Evolutionary conservation across 1,140 invertebrate genomes (phyloP), one percentile per base, ranked within the genome.

Genomic region (Notospermus geniculatus): DNA sequence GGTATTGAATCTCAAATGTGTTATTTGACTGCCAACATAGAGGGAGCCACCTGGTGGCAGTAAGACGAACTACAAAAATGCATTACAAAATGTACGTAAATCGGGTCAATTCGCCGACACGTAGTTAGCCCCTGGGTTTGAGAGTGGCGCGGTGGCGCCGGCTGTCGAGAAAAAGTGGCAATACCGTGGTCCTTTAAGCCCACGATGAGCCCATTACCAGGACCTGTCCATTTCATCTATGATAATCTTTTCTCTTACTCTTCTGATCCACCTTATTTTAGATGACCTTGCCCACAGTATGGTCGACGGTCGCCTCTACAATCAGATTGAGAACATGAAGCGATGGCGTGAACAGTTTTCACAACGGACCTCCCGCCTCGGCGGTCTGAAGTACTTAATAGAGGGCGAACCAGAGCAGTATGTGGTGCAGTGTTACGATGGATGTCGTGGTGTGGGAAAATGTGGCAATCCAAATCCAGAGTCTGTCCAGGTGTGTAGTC

Each of bases 271-370:
- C 46, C 17, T 53, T 54, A 43, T 5, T 29, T 13, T 54, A 73
- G 71, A 71, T 67, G 71, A 73, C 46, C 32, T 73, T 30, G 66
- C 70, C 5, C 56, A 58, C 27, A 71, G 54, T 25, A 39, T 73
- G 36, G 68, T 66, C 41, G 71, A 73, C 22, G 69, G 71, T 1
- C 61, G 68, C 27, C 70, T 71, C 58, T 71, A 66, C 68, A 58
- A 55, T 1, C 71, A 71, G 50, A 64, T 71, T 0, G 58, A 59
- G 13, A 68, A 69, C 30, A 73, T 73, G 70, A 55, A 56, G 36
- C 41, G 45, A 1, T 70, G 63, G 68, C 53, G 2, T 11, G 32
- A 65, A 27, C 27, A 39, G 30, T 64, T 61, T 2, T 13, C 11
- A 11, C 11, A 43, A 19, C 11, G 39, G 11, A 43, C 19, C 19